A percentile compares a stretch with the other conserved stretches of the same genome.
Evolutionary conservation across 2,797 vertebrate species (phyloP).

Genomic region (Coilia nasus): DNA sequence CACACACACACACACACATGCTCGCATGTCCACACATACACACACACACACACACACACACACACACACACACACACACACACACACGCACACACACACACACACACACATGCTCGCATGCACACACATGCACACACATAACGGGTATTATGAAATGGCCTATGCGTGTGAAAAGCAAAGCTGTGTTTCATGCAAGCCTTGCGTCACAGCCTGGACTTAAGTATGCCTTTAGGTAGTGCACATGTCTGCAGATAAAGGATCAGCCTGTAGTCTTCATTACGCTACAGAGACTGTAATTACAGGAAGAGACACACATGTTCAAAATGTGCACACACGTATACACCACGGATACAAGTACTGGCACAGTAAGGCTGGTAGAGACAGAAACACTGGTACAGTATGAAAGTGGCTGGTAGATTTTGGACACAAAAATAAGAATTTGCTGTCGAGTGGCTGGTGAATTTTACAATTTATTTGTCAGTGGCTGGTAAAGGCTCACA

Average conservation of each 20-base stretch:
- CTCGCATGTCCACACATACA: not conserved
- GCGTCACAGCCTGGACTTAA: not conserved
- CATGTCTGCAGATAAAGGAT: not conserved
- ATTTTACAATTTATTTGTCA: too few species aligned
- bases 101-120: not conserved
- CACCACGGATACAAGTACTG: too few species aligned
- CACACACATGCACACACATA: not conserved
- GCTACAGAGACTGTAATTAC: not conserved
- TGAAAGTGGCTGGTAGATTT: too few species aligned
- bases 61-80: not conserved
- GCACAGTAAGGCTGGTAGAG: too few species aligned
- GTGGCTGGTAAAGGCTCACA: too few species aligned
- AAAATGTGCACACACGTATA: not conserved
- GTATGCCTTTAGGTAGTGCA: not conserved
- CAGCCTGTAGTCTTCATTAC: not conserved
- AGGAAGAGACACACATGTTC: not conserved
- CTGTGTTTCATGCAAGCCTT: not conserved
- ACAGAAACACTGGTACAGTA: too few species aligned
- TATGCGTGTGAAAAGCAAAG: not conserved
- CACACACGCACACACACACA: not conserved
- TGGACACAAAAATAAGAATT: too few species aligned
- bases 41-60: constrained; percentile 8
- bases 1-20: not conserved
- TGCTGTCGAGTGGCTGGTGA: too few species aligned
- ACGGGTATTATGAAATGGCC: not conserved